Percentiles rank a stretch among this genome's conserved stretches.
phyloP scores from a whole-genome alignment of 2,797 vertebrate genomes.

The Calcarius lapponicus region DNA sequence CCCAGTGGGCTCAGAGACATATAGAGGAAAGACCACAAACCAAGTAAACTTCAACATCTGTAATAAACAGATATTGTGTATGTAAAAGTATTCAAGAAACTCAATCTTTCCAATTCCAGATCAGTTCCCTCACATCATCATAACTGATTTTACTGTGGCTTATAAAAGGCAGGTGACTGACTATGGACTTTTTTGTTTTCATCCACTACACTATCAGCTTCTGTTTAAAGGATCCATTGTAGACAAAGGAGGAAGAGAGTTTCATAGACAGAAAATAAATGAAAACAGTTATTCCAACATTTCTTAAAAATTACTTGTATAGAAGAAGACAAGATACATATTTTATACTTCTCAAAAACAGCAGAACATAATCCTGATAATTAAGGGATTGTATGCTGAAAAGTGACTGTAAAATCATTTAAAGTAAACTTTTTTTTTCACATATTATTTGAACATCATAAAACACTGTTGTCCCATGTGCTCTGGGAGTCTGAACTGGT shows the following conservation, averaged over 20 bases:
- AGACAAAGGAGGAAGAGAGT: neutral
- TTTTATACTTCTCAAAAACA: neutral
- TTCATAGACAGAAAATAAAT: neutral
- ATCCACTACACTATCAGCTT: neutral
- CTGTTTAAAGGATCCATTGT: neutral
- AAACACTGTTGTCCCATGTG: neutral
- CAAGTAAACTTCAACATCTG: neutral
- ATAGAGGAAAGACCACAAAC: neutral
- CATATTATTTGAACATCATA: neutral
- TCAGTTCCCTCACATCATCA: neutral
- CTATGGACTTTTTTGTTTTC: neutral
- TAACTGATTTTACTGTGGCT: neutral
- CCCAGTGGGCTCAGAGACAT: neutral
- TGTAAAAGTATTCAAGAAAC: neutral
- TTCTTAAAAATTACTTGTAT: neutral
- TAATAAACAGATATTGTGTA: neutral
- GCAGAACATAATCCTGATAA: neutral
- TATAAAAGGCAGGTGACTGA: neutral
- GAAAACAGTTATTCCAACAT: neutral
- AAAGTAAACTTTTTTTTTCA: neutral
- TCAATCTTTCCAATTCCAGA: neutral
- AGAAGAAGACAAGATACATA: neutral
- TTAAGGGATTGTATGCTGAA: neutral
- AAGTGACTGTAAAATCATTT: neutral
- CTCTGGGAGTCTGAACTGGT: neutral